Evolutionary conservation across 2,888 invertebrate genomes (phyloP).

Genomic region (Strigamia transsilvanica): DNA sequence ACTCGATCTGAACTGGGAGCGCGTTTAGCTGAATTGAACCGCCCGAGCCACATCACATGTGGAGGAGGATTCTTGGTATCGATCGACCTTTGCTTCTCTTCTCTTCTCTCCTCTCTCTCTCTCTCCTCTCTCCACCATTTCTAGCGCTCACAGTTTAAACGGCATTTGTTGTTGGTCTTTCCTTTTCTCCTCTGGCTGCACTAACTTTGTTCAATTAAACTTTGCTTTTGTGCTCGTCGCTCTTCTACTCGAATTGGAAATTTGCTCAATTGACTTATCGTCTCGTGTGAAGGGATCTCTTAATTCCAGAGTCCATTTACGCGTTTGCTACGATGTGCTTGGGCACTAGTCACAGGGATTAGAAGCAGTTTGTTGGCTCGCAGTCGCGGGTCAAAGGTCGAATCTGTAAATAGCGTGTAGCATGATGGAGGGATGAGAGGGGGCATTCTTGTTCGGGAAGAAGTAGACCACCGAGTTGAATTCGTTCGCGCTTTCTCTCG

Average conservation of each 20-base stretch:
- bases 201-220: constrained; percentile 3
- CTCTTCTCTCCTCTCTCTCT: not conserved
- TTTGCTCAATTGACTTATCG: constrained; percentile 20
- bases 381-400: not conserved
- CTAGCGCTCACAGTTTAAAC: constrained; percentile 4
- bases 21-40: not conserved
- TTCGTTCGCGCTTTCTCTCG: not conserved
- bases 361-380: constrained; percentile 22
- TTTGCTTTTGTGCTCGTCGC: not conserved
- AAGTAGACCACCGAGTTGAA: constrained; percentile 21
- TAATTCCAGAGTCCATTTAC: constrained; percentile 39
- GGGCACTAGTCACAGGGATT: constrained; percentile 26
- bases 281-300: not conserved
- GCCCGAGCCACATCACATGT: not conserved
- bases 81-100: constrained; percentile 15
- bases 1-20: not conserved
- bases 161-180: constrained; percentile 17
- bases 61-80: constrained; percentile 1
- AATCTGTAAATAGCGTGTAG: constrained; percentile 33
- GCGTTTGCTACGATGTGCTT: constrained; percentile 10
- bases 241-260: not conserved
- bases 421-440: not conserved
- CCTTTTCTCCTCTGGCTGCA: not conserved
- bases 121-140: not conserved
- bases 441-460: not conserved